Conservation (phyloP, 2,888 invertebrate species). For the Thymelicus lineola region DNA sequence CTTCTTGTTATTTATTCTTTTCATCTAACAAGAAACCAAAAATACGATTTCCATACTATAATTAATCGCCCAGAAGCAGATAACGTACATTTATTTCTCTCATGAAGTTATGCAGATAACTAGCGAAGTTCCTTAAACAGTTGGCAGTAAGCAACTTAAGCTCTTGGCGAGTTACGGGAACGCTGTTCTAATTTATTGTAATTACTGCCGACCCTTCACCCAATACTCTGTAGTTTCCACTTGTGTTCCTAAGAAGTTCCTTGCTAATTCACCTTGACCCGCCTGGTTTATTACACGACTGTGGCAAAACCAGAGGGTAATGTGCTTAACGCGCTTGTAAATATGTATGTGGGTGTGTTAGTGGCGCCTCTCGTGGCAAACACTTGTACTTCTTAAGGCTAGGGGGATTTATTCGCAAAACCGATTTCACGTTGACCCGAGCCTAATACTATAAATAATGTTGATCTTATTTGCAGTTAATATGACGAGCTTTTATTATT, state of each 20-base stretch:
- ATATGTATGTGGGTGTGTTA: background rate
- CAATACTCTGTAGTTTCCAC: conserved; percentile 27
- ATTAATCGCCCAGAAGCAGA: no score
- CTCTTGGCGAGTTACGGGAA: conserved; percentile 23
- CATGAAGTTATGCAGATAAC: conserved; percentile 23
- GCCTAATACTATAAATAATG: no score
- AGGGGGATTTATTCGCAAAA: no score
- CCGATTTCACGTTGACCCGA: no score
- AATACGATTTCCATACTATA: no score
- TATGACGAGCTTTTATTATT: no score
- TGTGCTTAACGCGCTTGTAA: conserved; percentile 4
- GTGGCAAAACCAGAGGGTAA: background rate
- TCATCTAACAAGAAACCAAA: no score
- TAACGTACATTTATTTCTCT: background rate
- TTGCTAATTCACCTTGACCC: conserved; percentile 31
- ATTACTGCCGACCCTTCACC: conserved; percentile 33
- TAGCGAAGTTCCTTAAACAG: conserved; percentile 16
- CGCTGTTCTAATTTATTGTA: conserved; percentile 34
- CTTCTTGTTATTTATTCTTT: no score
- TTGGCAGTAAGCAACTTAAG: conserved; percentile 19
- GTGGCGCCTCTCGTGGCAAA: background rate
- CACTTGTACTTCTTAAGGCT: no score
- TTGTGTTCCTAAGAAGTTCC: conserved; percentile 16
- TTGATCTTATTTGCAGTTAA: no score
- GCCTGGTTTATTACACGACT: conserved; percentile 17